Conservation (phyloP, 2,113 vertebrate species). For the Halichoeres trimaculatus region DNA sequence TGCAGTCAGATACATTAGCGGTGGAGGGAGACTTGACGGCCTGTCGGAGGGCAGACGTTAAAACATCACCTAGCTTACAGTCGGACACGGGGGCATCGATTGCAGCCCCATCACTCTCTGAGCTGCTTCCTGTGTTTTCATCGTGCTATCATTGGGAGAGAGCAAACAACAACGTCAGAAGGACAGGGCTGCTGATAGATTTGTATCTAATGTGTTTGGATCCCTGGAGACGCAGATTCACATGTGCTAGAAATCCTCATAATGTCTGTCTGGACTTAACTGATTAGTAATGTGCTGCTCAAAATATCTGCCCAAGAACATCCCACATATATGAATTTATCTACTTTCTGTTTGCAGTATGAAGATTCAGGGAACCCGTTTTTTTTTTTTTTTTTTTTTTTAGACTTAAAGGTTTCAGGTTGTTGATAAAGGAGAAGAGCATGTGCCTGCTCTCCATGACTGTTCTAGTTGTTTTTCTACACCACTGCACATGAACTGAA, state of each 20-base stretch:
- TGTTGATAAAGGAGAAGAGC: neutral
- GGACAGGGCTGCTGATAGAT: constrained; percentile 64
- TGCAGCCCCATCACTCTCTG: constrained; percentile 45
- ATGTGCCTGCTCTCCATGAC: constrained; percentile 15
- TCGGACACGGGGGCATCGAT: constrained; percentile 74
- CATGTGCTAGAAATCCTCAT: constrained; percentile 38
- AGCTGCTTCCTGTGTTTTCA: constrained; percentile 82
- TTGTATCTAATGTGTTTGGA: constrained; percentile 48
- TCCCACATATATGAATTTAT: too few species aligned
- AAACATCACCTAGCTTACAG: constrained; percentile 64
- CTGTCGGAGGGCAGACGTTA: constrained; percentile 62
- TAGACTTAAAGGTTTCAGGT: too few species aligned
- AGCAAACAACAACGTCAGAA: constrained; percentile 74
- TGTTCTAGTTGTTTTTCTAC: constrained; percentile 33
- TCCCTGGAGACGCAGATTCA: constrained; percentile 52
- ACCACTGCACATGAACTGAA: constrained; percentile 37
- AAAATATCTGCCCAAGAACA: too few species aligned
- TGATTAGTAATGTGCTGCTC: neutral
- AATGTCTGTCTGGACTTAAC: constrained; percentile 37
- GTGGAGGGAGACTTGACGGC: constrained; percentile 64
- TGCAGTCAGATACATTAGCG: constrained; percentile 82
- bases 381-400: too few species aligned
- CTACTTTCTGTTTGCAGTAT: too few species aligned
- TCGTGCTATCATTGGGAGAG: constrained; percentile 71
- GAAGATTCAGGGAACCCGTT: too few species aligned